Percentiles rank a stretch among this genome's conserved stretches.
Conservation (phyloP, 2,797 vertebrate species). For the Sebastes melanostomus region DNA sequence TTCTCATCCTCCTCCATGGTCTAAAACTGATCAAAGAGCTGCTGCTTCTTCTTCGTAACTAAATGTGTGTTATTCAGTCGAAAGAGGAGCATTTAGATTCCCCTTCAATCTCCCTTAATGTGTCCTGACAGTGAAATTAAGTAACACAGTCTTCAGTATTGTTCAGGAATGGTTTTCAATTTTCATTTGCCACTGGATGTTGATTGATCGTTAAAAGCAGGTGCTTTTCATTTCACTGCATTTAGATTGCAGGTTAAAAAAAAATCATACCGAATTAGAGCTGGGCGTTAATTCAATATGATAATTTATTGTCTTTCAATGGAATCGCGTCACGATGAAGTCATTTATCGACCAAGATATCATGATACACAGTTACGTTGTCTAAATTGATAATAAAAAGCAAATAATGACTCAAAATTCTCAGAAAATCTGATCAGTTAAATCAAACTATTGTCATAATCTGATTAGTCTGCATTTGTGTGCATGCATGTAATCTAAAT, state of each 20-base stretch:
- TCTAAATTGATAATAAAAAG: too few species aligned
- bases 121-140: conserved; percentile 1
- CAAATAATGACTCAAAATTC: too few species aligned
- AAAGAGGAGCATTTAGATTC: background rate
- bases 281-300: too few species aligned
- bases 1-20: background rate
- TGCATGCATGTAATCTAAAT: too few species aligned
- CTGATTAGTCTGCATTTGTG: too few species aligned
- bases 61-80: background rate
- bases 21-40: conserved; percentile 10
- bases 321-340: too few species aligned
- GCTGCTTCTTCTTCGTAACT: background rate
- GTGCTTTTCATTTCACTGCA: background rate
- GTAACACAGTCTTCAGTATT: background rate
- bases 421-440: too few species aligned
- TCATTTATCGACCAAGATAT: too few species aligned
- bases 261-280: too few species aligned
- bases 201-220: background rate
- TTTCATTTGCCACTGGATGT: background rate
- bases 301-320: too few species aligned
- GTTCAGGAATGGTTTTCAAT: background rate
- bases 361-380: too few species aligned
- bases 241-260: background rate
- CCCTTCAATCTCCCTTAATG: background rate
- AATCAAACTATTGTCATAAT: too few species aligned